Evolutionary conservation across 2,888 invertebrate species (phyloP), one percentile per base, ranked within the genome.

Genomic region (Caenorhabditis plicata): DNA sequence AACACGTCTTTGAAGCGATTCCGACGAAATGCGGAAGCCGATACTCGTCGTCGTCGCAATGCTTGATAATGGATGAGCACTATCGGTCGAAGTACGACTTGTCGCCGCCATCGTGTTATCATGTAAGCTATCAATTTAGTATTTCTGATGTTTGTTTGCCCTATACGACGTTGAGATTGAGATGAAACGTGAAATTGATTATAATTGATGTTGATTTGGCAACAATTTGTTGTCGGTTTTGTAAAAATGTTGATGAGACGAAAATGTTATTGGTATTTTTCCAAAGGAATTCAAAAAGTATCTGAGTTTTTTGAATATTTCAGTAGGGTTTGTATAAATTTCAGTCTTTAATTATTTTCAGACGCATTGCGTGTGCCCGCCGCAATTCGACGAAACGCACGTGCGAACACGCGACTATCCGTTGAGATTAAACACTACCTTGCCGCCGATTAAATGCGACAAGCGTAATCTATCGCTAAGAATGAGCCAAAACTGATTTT

Each of bases 371-470:
- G 63, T 75, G 17, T 78, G 78, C 52, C 78, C 78, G 9, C 78
- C 78, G 13, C 71, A 70, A 51, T 78, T 76, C 62, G 75, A 78
- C 22, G 57, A 55, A 0, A 50, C 62, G 40, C 53, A 54, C 39
- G 51, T 68, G 29, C 43, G 52, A n/a, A 42, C 67, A 25, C 31
- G 52, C 25, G 54, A 62, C 45, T 56, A 51, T 20, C 71, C 75
- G 25, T 56, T 71, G 1, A 49, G 62, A 23, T 55, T 65, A 11
- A 68, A 73, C 35, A 70, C 72, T 29, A 58, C 65, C 7, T 51
- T 73, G 22, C 60, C 71, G 15, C 76, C 78, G n/a, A 68, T 64
- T 39, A 74, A 74, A 58, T 78, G 78, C 50, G 78, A 78, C 55
- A 73, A 70, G 61, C 52, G 78, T 76, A 40, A 41, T 27, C 29